Evolutionary conservation across 2,113 vertebrate species (phyloP).

Genomic region (Cricetomys ansorgei): DNA sequence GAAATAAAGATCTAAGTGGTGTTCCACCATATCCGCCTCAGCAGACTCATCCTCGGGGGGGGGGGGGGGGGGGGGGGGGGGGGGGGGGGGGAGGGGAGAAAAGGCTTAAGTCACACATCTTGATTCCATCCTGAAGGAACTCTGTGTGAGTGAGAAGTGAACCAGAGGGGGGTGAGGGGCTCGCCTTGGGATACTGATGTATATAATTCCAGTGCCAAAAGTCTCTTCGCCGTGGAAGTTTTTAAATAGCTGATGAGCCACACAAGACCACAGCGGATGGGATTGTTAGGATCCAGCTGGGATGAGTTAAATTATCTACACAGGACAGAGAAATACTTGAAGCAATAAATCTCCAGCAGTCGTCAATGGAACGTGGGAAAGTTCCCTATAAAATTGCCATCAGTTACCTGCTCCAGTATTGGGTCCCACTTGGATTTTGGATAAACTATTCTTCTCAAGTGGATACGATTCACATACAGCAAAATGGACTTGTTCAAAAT

Average conservation of each 20-base stretch:
- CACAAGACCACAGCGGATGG: neutral
- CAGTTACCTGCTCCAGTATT: neutral
- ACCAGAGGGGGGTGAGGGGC: fast-evolving
- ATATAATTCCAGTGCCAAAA: neutral
- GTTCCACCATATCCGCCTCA: neutral
- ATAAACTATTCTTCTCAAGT: neutral
- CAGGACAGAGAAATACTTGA: neutral
- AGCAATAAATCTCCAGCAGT: neutral
- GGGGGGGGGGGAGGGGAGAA: neutral
- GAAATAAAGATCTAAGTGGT: neutral
- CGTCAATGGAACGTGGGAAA: neutral
- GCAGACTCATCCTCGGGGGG: neutral
- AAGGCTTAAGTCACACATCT: neutral
- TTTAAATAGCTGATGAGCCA: neutral
- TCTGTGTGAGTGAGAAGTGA: neutral
- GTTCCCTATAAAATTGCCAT: neutral
- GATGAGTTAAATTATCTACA: neutral
- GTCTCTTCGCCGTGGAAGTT: neutral
- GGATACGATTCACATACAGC: fast-evolving
- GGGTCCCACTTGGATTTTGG: neutral
- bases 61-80: neutral
- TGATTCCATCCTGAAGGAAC: neutral
- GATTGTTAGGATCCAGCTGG: constrained; percentile 10
- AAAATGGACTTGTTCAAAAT: neutral
- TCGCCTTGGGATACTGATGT: neutral